These are phyloP conservation scores for Heloderma charlesbogerti DNA, from an alignment of 2,113 vertebrate genomes.

Conservation along the genomic window DNA sequence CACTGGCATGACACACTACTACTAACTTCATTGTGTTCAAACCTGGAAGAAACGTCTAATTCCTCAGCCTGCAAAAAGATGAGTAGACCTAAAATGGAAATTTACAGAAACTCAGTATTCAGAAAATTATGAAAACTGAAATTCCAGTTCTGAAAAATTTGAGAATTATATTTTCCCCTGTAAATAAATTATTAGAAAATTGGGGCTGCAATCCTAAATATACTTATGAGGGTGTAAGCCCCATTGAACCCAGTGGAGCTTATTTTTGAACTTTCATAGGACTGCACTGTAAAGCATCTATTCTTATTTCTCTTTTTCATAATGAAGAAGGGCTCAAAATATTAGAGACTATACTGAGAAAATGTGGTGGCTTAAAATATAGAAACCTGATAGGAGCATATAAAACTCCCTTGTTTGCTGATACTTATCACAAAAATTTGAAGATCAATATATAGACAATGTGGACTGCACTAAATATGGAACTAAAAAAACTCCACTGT, in stretches of 20 bases:
- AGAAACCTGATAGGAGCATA: neutral
- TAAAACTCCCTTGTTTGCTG: neutral
- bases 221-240: neutral
- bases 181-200: neutral
- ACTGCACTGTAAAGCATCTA: neutral
- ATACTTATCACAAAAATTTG: neutral
- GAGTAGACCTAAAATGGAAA: neutral
- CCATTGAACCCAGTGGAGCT: neutral
- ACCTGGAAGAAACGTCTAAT: neutral
- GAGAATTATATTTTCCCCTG: neutral
- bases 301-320: neutral
- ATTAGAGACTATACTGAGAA: neutral
- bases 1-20: neutral
- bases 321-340: neutral
- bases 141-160: neutral
- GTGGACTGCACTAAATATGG: neutral
- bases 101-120: neutral
- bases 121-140: neutral
- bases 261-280: neutral
- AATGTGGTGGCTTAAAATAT: neutral
- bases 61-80: neutral
- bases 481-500: neutral
- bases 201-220: neutral
- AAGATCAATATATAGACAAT: neutral
- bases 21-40: neutral